phyloP scores from a whole-genome alignment of 1,140 invertebrate species.

The Melanaphis sacchari region DNA sequence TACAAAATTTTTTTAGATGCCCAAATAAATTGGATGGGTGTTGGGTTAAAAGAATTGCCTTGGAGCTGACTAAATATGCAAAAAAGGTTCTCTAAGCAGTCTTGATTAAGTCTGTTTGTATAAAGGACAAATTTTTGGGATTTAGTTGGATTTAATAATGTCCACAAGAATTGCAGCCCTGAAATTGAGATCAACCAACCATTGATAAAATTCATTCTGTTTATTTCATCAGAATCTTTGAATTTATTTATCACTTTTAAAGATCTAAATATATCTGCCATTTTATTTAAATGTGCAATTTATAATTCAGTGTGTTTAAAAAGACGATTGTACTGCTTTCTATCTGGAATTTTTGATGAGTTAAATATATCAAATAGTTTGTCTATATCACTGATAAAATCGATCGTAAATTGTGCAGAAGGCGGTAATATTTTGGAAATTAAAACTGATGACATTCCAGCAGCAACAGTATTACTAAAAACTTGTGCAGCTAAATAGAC shows the following conservation, averaged over 20 bases:
- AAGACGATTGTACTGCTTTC: neutral
- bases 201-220: slow-evolving; percentile 8
- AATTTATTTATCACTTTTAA: slow-evolving; percentile 24
- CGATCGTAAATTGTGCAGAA: neutral
- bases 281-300: slow-evolving; percentile 30
- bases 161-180: neutral
- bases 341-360: neutral
- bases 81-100: slow-evolving; percentile 18
- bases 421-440: too few species aligned
- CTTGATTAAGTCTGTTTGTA: neutral
- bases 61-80: slow-evolving; percentile 15
- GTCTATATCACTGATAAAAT: neutral
- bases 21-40: slow-evolving; percentile 34
- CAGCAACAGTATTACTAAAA: too few species aligned
- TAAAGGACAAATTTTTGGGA: neutral
- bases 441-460: too few species aligned
- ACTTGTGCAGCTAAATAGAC: too few species aligned
- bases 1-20: slow-evolving; percentile 31
- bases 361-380: slow-evolving; percentile 40
- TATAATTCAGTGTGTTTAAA: too few species aligned
- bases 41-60: slow-evolving; percentile 27
- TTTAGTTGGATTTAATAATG: neutral
- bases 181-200: slow-evolving; percentile 1
- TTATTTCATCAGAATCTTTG: slow-evolving; percentile 18
- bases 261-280: neutral